Percentiles rank a stretch among this genome's conserved stretches.
phyloP scores from a whole-genome alignment of 2,888 invertebrate genomes.

The Nycteola revayana region DNA sequence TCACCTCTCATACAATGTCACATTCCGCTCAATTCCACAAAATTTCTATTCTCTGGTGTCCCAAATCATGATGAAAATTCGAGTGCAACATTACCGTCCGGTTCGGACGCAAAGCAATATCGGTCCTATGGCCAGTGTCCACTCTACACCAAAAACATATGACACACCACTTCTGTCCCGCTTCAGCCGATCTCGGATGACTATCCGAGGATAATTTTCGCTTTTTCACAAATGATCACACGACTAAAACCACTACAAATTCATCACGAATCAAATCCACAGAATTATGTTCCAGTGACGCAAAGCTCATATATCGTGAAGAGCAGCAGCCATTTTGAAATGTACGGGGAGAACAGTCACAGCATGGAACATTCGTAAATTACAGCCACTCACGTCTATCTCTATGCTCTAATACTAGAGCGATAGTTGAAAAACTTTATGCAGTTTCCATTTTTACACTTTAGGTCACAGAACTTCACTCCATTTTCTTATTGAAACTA shows the following conservation, averaged over 20 bases:
- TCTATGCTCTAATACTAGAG: conserved; percentile 47
- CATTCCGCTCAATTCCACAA: conserved; percentile 80
- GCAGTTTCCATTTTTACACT: conserved; percentile 71
- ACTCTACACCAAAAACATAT: conserved; percentile 79
- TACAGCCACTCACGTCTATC: conserved; percentile 59
- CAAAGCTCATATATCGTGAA: conserved; percentile 83
- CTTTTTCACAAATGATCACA: conserved; percentile 65
- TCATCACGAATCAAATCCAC: conserved; percentile 68
- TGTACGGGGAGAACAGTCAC: conserved; percentile 82
- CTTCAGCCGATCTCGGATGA: conserved; percentile 56
- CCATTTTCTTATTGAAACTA: conserved; percentile 75
- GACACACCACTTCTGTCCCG: conserved; percentile 73
- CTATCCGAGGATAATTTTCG: conserved; percentile 56
- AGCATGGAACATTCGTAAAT: conserved; percentile 80
- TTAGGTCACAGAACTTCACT: conserved; percentile 72
- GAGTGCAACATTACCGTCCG: conserved; percentile 76
- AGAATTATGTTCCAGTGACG: conserved; percentile 82
- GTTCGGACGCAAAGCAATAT: conserved; percentile 78
- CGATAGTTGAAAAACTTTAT: conserved; percentile 63
- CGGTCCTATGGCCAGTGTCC: conserved; percentile 78
- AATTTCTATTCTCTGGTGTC: conserved; percentile 71
- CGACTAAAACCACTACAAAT: conserved; percentile 65
- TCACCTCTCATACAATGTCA: conserved; percentile 81
- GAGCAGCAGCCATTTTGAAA: conserved; percentile 84
- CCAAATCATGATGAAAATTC: conserved; percentile 76